phyloP scores from a whole-genome alignment of 2,888 invertebrate genomes.

The Drosophila antonietae region DNA sequence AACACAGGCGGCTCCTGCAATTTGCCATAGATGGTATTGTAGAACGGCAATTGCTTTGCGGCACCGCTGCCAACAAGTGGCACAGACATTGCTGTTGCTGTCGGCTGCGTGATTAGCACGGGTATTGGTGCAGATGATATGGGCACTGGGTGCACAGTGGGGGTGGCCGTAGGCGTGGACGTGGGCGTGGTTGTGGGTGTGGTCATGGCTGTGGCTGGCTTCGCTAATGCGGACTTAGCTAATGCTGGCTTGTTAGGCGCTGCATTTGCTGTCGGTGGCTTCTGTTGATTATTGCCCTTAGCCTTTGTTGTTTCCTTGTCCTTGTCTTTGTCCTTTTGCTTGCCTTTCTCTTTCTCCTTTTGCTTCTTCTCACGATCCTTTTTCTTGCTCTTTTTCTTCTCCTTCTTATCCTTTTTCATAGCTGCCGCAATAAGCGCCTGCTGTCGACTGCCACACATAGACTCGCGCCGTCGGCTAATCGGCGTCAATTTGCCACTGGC shows the following conservation, averaged over 20 bases:
- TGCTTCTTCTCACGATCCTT: constrained; percentile 61
- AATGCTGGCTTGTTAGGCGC: constrained; percentile 21
- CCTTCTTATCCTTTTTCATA: constrained; percentile 69
- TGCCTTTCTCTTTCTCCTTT: constrained; percentile 52
- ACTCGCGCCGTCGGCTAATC: constrained; percentile 70
- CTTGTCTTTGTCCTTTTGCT: constrained; percentile 49
- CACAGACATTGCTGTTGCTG: constrained; percentile 14
- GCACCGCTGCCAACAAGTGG: constrained; percentile 14
- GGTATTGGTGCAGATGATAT: constrained; percentile 60
- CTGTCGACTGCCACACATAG: constrained; percentile 69
- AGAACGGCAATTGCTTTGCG: constrained; percentile 75
- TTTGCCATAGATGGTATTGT: constrained; percentile 85
- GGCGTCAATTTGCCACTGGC: constrained; percentile 66
- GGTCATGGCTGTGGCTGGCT: constrained; percentile 1
- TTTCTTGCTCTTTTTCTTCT: constrained; percentile 65
- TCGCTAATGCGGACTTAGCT: constrained; percentile 10
- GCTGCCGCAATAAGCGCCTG: constrained; percentile 63
- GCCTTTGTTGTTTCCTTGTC: constrained; percentile 35
- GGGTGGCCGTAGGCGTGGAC: background rate
- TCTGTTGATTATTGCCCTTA: constrained; percentile 48
- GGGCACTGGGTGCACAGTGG: constrained; percentile 16
- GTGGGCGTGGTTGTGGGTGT: too few relatives aligned
- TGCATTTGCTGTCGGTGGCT: constrained; percentile 18
- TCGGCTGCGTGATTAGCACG: constrained; percentile 68
- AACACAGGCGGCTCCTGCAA: constrained; percentile 85